phyloP scores from a whole-genome alignment of 2,888 invertebrate species.

The Arctia plantaginis region DNA sequence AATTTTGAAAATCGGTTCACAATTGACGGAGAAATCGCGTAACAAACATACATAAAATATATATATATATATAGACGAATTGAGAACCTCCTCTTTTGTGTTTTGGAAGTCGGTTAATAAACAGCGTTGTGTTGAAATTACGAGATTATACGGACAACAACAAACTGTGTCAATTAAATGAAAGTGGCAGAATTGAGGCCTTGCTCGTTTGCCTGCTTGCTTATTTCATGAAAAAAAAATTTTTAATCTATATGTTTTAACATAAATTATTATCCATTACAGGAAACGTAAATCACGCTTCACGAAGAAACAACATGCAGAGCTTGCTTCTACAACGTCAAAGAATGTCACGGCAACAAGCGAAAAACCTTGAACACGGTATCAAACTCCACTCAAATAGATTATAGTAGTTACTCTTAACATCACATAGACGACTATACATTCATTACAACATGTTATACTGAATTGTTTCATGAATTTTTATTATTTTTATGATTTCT shows the following conservation, averaged over 20 bases:
- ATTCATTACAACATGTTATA: background rate
- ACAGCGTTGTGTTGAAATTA: too few relatives aligned
- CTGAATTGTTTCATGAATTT: background rate
- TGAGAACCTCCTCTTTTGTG: too few relatives aligned
- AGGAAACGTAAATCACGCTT: slow-evolving; percentile 15
- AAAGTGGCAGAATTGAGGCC: too few relatives aligned
- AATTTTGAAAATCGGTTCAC: too few relatives aligned
- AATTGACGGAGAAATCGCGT: too few relatives aligned
- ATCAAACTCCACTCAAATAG: slow-evolving; percentile 12
- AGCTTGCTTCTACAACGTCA: slow-evolving; percentile 4
- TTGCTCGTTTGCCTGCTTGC: too few relatives aligned
- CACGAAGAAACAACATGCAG: slow-evolving; percentile 4
- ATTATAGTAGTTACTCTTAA: background rate
- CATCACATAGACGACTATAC: background rate
- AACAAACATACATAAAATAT: too few relatives aligned
- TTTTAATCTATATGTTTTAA: background rate
- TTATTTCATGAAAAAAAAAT: too few relatives aligned
- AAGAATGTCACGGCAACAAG: background rate
- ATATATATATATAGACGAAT: too few relatives aligned
- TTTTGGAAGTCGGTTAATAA: too few relatives aligned
- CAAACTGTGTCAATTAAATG: too few relatives aligned
- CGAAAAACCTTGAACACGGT: background rate
- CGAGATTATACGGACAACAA: too few relatives aligned
- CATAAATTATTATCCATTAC: background rate
- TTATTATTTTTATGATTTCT: background rate